Base-by-base conservation (phyloP, 2,888 invertebrate species). In the Apodemia hepburni region DNA sequence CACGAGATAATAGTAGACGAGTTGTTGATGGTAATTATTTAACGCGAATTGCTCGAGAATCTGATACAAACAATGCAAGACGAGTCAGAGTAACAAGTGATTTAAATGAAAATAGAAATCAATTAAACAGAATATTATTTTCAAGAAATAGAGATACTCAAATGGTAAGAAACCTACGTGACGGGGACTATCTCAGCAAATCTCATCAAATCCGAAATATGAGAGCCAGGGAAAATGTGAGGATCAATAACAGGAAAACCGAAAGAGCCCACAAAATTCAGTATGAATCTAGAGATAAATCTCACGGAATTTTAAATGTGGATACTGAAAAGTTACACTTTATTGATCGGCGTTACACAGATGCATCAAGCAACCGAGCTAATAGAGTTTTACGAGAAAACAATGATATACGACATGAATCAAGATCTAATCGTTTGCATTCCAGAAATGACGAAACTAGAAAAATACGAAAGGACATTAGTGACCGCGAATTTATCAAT, bases 71-170 rank as follows among this genome's bases (percentile, higher is more conserved):
- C 15, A 29, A n/a, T 8, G 27, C 8, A 17, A 51, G 18, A 33
- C 33, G 35, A 9, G 9, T 38, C 2, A 47, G 22, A 18, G 22
- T 35, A 38, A 12, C 11, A 8, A 9, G 33, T 17, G 29, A 5
- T 17, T 29, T 27, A 9, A 60, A 49, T 29, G 29, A 49, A 49
- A 60, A 60, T 49, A 60, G 49, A 29, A 29, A 47, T 7, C 18
- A 17, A 12, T 12, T 57, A n/a, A 57, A 27, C n/a, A 57, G 57
- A 57, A 57, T 57, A 29, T 5, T 7, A 15, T 29, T 7, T 57
- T 7, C 29, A 29, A 57, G 29, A n/a, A 29, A 27, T 54, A 54
- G 54, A 15, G 8, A 27, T n/a, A 57, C n/a, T 57, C 15, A n/a
- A 6, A 47, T 17, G 17, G 47, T 47, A 42, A 42, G 42, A 42